Conservation (phyloP, 1,140 invertebrate genomes). For the Venturia canescens region DNA sequence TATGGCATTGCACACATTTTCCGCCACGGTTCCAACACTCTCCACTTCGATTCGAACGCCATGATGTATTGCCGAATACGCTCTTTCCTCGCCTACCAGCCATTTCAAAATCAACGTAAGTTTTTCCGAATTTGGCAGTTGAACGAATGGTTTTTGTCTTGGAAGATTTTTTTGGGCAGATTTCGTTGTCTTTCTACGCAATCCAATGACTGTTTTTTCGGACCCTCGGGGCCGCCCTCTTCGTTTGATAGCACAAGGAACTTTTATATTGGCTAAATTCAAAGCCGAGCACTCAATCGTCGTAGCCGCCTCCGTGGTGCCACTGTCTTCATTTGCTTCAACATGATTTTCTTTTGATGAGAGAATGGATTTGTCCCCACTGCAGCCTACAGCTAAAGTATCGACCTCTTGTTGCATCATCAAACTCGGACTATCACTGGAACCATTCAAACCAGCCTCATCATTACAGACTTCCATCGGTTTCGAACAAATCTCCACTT, state of each 20-base stretch:
- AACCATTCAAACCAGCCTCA: too few relatives aligned
- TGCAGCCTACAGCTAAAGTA: too few relatives aligned
- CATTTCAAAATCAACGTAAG: not conserved
- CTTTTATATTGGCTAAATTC: not conserved
- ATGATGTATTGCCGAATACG: too few relatives aligned
- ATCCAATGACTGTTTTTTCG: constrained; percentile 25
- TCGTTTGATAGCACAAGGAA: constrained; percentile 12
- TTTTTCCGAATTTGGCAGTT: not conserved
- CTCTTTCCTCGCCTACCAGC: not conserved
- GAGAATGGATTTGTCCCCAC: too few relatives aligned
- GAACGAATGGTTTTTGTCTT: too few relatives aligned
- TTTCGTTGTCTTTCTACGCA: not conserved
- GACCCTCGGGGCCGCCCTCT: constrained; percentile 22
- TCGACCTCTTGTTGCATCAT: not conserved
- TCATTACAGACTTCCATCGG: not conserved
- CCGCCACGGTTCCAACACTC: too few relatives aligned
- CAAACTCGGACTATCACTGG: not conserved
- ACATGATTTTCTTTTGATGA: too few relatives aligned
- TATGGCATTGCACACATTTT: too few relatives aligned
- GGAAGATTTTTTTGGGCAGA: not conserved
- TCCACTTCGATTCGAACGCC: too few relatives aligned
- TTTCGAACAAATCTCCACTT: not conserved
- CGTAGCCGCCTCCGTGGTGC: too few relatives aligned
- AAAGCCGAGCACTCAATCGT: too few relatives aligned
- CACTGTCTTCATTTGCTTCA: not conserved